Percentiles rank a stretch among this genome's conserved stretches.
phyloP scores from a whole-genome alignment of 2,113 vertebrate species.

The Mustela lutreola region DNA sequence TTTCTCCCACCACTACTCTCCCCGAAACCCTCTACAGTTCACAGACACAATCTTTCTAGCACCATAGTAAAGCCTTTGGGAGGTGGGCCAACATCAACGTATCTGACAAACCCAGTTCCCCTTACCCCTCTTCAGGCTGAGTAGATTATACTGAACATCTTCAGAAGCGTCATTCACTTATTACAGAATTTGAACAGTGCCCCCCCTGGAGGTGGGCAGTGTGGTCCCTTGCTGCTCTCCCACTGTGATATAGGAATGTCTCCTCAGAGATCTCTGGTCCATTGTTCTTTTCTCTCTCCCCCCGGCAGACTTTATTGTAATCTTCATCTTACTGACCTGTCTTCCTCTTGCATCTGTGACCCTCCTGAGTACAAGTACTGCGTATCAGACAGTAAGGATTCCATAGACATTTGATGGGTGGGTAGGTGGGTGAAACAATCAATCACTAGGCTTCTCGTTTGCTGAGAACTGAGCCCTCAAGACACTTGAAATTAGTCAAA shows the following conservation, averaged over 20 bases:
- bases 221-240: accelerated
- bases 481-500: neutral
- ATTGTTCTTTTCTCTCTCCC: neutral
- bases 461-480: neutral
- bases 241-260: neutral
- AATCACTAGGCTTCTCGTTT: neutral
- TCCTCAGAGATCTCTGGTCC: neutral
- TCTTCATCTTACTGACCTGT: neutral
- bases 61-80: neutral
- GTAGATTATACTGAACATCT: neutral
- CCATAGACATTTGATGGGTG: neutral
- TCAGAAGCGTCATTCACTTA: neutral
- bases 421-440: neutral
- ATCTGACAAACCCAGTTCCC: neutral
- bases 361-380: neutral
- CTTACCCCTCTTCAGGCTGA: neutral
- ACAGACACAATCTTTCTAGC: neutral
- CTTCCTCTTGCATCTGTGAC: neutral
- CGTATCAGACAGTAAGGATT: neutral
- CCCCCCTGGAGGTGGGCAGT: neutral
- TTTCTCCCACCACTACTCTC: neutral
- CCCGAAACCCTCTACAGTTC: neutral
- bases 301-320: neutral
- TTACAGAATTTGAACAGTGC: accelerated
- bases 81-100: neutral